Base-by-base conservation (phyloP, 1,140 invertebrate genomes). In the Aphelenchoides avenae region DNA sequence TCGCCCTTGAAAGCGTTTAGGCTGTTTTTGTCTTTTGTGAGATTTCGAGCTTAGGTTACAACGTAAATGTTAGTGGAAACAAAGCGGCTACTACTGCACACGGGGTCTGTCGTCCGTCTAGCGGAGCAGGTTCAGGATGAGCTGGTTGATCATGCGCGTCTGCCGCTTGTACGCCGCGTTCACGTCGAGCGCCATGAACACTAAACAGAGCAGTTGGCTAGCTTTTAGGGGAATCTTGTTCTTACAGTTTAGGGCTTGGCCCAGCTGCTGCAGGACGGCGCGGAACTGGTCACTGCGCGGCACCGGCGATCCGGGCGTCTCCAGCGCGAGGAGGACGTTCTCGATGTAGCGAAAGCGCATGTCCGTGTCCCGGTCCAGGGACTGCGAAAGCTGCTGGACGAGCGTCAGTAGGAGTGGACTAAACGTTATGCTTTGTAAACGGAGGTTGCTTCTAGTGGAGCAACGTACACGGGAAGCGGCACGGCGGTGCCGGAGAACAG, bases 261-360 rank as follows among this genome's bases (percentile, higher is more conserved):
- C 34, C 3, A 46, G 5, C n/a, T 46, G 26, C 13, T 46, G 26
- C 3, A 46, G 3, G 5, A 13, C n/a, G 15, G 15, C 34, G 15
- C 43, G 15, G 4, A 46, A 18, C 13, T 46, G 29, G 3, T 46
- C 43, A n/a, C 3, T 24, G n/a, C 26, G 43, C 5, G 29, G 43
- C 15, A 11, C 15, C 15, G n/a, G 4, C 26, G 15, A 29, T 13
- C 18, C 18, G 13, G 31, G 43, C 15, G 31, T 57, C 33, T 54
- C 44, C 40, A 58, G 44, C 15, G 51, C 39, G 34, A 51, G 34
- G 18, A 58, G 29, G n/a, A 39, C 22, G 27, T 58, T 58, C 15
- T 58, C 56, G n/a, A 58, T 39, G 44, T 58, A 58, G 24, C 56
- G 56, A 39, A 58, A 58, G 13, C 47, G 42, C 9, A 58, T 31